Base-by-base conservation (phyloP, 2,888 invertebrate species). In the Sarcophaga caerulescens region DNA sequence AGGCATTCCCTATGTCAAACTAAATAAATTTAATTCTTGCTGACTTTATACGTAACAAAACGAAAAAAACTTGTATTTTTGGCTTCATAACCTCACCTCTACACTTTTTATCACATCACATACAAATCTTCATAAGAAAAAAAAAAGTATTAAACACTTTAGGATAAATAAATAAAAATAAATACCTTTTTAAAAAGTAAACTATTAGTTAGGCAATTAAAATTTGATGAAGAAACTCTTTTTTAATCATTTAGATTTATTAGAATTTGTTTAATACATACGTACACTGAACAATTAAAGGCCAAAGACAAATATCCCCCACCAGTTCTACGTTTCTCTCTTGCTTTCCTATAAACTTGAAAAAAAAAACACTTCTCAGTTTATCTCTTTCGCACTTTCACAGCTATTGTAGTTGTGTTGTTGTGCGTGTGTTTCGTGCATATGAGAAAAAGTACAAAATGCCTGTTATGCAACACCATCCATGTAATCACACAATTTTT, bases 381-480 rank as follows among this genome's bases (percentile, higher is more conserved):
- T 25, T 47, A 11, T 73, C 78, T 47, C 83, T 60, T 23, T 68
- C 70, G 44, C 23, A 65, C 59, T 65, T 52, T 5, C 59, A 47
- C 17, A 4, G 11, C 35, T 57, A 66, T 52, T 44, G 5, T 59
- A 77, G 45, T 35, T 35, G 35, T 35, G 35, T 35, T 35, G 35
- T 35, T 35, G 35, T 35, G 35, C 35, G 35, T 35, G 35, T 2
- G 35, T 35, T 35, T 35, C 17, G 17, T 52, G 23, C 19, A 70
- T 44, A 80, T 62, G 6, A 68, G 6, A 81, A 52, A 81, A 84
- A 79, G 19, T 70, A 11, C 57, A 79, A 71, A 70, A 45, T 66
- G 52, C 12, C 21, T 73, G 81, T 85, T 85, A 81, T 70, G 74
- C 66, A 85, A 85, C 77, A 80, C 63, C 52, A 71, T 52, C 47